Conservation (phyloP, 2,888 invertebrate genomes). For the Andrena trimmerana region DNA sequence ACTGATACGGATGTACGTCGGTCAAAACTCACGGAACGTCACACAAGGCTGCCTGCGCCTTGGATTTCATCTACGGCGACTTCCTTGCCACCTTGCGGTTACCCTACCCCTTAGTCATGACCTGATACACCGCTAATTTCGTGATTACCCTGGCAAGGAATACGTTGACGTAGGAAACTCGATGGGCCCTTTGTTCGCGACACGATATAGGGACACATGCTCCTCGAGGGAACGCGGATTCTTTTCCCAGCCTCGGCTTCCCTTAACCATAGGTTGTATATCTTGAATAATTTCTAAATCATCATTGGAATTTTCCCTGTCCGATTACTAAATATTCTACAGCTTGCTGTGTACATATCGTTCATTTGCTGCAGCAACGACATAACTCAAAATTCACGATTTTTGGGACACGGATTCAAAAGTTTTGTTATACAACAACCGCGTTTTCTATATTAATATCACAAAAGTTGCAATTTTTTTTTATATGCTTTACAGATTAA, state of each 20-base stretch:
- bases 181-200: slow-evolving; percentile 34
- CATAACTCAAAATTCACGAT: too few relatives aligned
- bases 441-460: too few relatives aligned
- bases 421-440: too few relatives aligned
- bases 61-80: slow-evolving; percentile 65
- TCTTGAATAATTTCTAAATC: neutral
- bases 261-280: neutral
- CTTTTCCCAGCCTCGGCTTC: neutral
- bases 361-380: too few relatives aligned
- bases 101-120: slow-evolving; percentile 59
- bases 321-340: neutral
- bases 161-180: slow-evolving; percentile 54
- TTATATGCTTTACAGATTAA: neutral
- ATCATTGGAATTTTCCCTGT: neutral
- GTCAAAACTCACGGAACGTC: slow-evolving; percentile 56
- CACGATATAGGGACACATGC: slow-evolving; percentile 27
- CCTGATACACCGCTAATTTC: slow-evolving; percentile 75
- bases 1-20: slow-evolving; percentile 51
- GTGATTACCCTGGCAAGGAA: slow-evolving; percentile 67
- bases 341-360: neutral
- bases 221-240: slow-evolving; percentile 7
- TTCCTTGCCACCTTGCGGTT: slow-evolving; percentile 68
- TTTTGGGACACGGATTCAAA: too few relatives aligned
- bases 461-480: too few relatives aligned
- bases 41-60: slow-evolving; percentile 60